A percentile compares a stretch with the other conserved stretches of the same genome.
Conservation (phyloP, 2,113 vertebrate genomes). For the Empidonax traillii region DNA sequence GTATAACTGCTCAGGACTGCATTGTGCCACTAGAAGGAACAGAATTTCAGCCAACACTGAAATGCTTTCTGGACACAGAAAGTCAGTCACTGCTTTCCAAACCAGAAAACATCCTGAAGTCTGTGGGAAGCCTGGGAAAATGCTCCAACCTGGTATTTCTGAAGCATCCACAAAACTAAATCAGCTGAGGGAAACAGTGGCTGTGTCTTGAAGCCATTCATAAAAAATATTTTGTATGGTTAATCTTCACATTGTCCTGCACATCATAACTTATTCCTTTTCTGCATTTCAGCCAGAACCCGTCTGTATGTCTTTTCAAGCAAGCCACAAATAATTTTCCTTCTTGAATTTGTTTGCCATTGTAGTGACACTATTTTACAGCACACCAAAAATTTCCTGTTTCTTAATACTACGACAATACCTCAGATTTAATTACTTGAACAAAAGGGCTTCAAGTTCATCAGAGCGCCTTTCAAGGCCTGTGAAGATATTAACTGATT, state of each 20-base stretch:
- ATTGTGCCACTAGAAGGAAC: not conserved
- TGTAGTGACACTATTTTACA: not conserved
- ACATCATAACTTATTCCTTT: not conserved
- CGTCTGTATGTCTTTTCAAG: rapidly evolving
- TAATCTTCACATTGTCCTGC: not conserved
- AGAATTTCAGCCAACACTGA: not conserved
- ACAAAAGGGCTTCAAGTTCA: constrained; percentile 82
- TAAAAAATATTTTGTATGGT: not conserved
- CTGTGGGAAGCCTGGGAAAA: not conserved
- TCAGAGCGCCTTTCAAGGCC: constrained; percentile 82
- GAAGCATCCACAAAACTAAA: rapidly evolving
- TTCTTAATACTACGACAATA: constrained; percentile 68
- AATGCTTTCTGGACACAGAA: not conserved
- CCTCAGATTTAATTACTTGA: constrained; percentile 88
- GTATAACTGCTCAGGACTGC: not conserved
- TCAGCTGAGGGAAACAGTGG: not conserved
- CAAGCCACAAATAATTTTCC: not conserved
- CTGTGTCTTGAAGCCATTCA: not conserved
- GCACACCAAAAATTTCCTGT: not conserved
- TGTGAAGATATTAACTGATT: constrained; percentile 79
- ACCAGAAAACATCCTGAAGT: not conserved
- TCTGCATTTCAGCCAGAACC: not conserved
- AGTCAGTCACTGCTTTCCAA: not conserved
- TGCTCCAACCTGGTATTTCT: not conserved
- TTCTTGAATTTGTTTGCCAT: not conserved